A percentile compares a stretch with the other conserved stretches of the same genome.
Evolutionary conservation across 1,140 invertebrate species (phyloP).

Genomic region (Eulimnadia texana): DNA sequence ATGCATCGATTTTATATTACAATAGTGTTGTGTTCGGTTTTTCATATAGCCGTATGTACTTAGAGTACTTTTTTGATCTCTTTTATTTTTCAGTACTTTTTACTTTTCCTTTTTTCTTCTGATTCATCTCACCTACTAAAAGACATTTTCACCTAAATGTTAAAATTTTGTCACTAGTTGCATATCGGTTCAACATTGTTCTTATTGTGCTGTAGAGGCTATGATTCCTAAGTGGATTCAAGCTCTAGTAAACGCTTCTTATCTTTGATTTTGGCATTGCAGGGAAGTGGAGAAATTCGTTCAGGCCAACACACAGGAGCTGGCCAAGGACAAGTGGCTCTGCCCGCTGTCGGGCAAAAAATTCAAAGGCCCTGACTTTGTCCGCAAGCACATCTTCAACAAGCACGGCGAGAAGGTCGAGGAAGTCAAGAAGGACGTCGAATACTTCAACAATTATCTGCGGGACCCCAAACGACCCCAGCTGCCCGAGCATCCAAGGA

Average conservation of each 20-base stretch:
- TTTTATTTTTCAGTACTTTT: neutral
- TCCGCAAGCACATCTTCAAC: conserved; percentile 95
- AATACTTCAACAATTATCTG: conserved; percentile 97
- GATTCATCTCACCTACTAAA: neutral
- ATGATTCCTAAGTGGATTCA: too few relatives aligned
- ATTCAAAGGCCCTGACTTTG: conserved; percentile 98
- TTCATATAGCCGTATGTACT: too few relatives aligned
- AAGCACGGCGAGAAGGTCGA: conserved; percentile 94
- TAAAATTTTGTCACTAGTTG: too few relatives aligned
- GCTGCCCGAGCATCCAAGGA: conserved; percentile 70
- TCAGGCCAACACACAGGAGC: conserved; percentile 81
- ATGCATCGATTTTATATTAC: too few relatives aligned
- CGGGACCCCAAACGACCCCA: conserved; percentile 87
- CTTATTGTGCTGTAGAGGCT: too few relatives aligned
- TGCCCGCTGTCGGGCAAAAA: conserved; percentile 98
- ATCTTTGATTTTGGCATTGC: conserved; percentile 16
- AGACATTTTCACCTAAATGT: neutral
- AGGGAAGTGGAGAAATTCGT: conserved; percentile 87
- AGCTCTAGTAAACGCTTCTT: too few relatives aligned
- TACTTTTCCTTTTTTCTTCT: conserved; percentile 19
- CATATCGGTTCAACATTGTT: too few relatives aligned
- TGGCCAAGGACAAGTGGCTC: conserved; percentile 95
- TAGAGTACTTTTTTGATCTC: too few relatives aligned
- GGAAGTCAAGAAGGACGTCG: conserved; percentile 85
- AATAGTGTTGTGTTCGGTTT: too few relatives aligned